Evolutionary conservation across 2,113 vertebrate genomes (phyloP).

Genomic region (Acanthisitta chloris): DNA sequence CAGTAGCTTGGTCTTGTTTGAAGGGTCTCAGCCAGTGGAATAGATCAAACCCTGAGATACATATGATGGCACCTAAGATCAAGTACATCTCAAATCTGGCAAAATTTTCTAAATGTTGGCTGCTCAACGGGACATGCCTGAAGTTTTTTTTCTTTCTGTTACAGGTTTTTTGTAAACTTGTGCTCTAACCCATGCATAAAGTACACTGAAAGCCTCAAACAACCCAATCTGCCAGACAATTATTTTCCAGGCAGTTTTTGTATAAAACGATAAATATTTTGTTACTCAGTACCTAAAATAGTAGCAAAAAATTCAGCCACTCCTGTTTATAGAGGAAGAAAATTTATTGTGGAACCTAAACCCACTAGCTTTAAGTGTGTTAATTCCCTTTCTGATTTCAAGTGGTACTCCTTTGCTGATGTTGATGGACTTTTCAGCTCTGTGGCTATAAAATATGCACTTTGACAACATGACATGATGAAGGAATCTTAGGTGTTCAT

Average conservation of each 20-base stretch:
- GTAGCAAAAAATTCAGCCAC: background rate
- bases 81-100: background rate
- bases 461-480: background rate
- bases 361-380: rapidly evolving
- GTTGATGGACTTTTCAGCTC: background rate
- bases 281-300: background rate
- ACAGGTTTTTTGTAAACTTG: background rate
- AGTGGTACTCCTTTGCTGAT: background rate
- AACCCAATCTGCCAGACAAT: background rate
- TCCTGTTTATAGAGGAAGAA: background rate
- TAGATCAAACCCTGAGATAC: background rate
- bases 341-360: background rate
- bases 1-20: background rate
- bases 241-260: background rate
- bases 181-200: background rate
- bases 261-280: background rate
- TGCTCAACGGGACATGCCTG: background rate
- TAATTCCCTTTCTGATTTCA: background rate
- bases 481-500: background rate
- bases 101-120: background rate
- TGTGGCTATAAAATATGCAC: background rate
- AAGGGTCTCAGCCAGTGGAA: background rate
- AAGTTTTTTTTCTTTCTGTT: background rate
- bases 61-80: background rate
- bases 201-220: background rate